phyloP scores from a whole-genome alignment of 2,113 vertebrate species.

The Mustela nigripes region DNA sequence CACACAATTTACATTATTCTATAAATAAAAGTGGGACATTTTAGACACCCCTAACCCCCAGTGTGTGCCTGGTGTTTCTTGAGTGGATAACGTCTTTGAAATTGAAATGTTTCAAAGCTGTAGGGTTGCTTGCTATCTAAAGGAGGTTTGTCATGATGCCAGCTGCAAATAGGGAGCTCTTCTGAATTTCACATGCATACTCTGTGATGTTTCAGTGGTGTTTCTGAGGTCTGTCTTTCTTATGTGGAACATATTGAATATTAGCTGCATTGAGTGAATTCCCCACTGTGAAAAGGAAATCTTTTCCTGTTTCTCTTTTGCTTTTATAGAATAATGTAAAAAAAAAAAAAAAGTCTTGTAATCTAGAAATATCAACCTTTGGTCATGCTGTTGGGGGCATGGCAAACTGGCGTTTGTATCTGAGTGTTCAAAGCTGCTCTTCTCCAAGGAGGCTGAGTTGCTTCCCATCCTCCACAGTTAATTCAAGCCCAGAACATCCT shows the following conservation, averaged over 20 bases:
- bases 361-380: background rate
- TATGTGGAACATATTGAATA: background rate
- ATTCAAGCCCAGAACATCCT: background rate
- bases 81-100: background rate
- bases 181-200: background rate
- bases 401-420: background rate
- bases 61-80: background rate
- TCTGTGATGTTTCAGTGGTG: background rate
- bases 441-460: background rate
- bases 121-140: background rate
- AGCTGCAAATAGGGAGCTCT: background rate
- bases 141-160: background rate
- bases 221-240: background rate
- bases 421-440: background rate
- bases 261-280: background rate
- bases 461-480: background rate
- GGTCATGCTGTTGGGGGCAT: background rate
- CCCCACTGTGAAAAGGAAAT: background rate
- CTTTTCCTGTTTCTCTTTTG: background rate
- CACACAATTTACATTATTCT: background rate
- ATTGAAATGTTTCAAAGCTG: background rate
- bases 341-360: background rate
- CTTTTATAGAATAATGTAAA: background rate
- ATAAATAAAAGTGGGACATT: background rate
- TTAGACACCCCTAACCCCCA: background rate